phyloP scores from a whole-genome alignment of 2,888 invertebrate species.

The Cheilosia scutellata region DNA sequence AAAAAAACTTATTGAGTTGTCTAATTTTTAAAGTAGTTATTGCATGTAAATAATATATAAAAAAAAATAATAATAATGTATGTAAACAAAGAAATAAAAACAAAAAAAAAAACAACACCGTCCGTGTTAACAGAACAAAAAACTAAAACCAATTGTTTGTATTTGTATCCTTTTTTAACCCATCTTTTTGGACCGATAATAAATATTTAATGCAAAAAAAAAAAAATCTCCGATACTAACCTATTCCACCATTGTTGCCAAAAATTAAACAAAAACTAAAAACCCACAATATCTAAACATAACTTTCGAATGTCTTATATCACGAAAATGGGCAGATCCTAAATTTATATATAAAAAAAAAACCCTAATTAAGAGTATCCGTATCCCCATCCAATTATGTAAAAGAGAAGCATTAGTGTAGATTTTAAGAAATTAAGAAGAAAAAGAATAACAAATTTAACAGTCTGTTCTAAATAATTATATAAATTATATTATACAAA shows the following conservation, averaged over 20 bases:
- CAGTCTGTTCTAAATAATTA: constrained; percentile 67
- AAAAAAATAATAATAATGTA: constrained; percentile 31
- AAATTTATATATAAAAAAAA: constrained; percentile 15
- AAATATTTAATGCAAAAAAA: constrained; percentile 55
- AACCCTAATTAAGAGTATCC: constrained; percentile 16
- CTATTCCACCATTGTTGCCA: constrained; percentile 70
- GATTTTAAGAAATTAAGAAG: constrained; percentile 50
- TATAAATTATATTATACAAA: constrained; percentile 40
- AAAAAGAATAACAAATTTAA: constrained; percentile 41
- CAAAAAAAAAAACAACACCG: constrained; percentile 55
- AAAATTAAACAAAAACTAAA: constrained; percentile 18
- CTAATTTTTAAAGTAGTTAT: constrained; percentile 65
- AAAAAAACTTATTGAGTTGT: constrained; percentile 62
- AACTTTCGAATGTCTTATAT: not conserved
- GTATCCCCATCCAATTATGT: constrained; percentile 26
- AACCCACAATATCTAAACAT: not conserved
- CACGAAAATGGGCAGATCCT: constrained; percentile 24
- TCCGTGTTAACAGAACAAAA: constrained; percentile 73
- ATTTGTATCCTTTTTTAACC: constrained; percentile 22
- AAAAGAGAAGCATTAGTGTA: constrained; percentile 54
- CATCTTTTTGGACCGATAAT: constrained; percentile 24
- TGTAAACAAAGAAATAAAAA: not conserved
- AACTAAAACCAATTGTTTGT: constrained; percentile 36
- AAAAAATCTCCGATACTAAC: constrained; percentile 23
- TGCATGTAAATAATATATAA: constrained; percentile 66